Evolutionary conservation across 2,797 vertebrate species (phyloP).

Genomic region (Morus bassanus): DNA sequence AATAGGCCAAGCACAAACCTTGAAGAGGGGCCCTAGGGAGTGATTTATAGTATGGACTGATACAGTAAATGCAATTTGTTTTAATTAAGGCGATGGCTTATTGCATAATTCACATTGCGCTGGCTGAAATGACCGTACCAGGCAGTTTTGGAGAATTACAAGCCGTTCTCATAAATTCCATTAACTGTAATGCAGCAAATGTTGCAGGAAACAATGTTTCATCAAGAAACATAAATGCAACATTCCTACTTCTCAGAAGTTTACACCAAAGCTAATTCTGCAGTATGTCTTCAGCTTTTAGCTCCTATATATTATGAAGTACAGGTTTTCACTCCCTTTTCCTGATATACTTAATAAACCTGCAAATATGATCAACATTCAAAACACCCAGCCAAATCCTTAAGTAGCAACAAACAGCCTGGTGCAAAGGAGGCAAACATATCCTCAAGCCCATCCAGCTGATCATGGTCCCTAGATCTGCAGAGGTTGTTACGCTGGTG

Average conservation of each 20-base stretch:
- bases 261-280: neutral
- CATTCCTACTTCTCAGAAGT: neutral
- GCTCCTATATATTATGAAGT: neutral
- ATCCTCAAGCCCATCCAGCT: neutral
- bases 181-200: conserved; percentile 68
- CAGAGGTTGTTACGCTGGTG: neutral
- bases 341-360: neutral
- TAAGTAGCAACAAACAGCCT: neutral
- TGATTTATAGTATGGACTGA: conserved; percentile 67
- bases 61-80: conserved; percentile 75
- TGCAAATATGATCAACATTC: neutral
- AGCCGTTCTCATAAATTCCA: conserved; percentile 68
- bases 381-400: neutral
- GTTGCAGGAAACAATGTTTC: conserved; percentile 45
- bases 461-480: neutral
- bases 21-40: conserved; percentile 62
- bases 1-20: conserved; percentile 50
- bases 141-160: conserved; percentile 73
- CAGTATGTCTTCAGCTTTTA: neutral
- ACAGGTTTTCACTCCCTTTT: neutral
- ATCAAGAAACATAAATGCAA: conserved; percentile 41
- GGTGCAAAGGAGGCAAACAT: neutral
- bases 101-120: conserved; percentile 75
- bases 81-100: conserved; percentile 77
- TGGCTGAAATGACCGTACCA: conserved; percentile 65